These are phyloP conservation scores for Dorcus parallelipipedus DNA, from an alignment of 2,888 invertebrate genomes.

Conservation along the genomic window DNA sequence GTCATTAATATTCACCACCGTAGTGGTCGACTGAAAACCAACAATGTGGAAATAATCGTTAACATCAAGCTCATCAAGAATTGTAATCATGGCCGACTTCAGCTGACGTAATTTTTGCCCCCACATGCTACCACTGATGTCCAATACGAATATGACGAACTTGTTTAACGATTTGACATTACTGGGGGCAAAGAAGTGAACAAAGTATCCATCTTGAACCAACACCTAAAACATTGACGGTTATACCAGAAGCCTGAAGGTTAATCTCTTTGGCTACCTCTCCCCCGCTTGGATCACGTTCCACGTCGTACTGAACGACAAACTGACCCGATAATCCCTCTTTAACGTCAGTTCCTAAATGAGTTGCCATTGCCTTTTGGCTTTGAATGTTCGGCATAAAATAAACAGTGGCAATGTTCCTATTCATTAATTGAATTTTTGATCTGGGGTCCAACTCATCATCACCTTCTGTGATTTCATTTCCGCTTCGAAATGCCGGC, in stretches of 20 bases:
- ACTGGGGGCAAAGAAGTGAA: slow-evolving; percentile 70
- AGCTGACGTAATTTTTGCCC: slow-evolving; percentile 65
- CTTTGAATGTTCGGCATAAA: slow-evolving; percentile 59
- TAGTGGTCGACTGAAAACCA: slow-evolving; percentile 56
- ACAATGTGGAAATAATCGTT: slow-evolving; percentile 68
- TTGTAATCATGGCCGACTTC: slow-evolving; percentile 64
- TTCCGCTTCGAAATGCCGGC: slow-evolving; percentile 62
- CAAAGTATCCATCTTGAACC: slow-evolving; percentile 70
- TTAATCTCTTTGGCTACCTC: slow-evolving; percentile 44
- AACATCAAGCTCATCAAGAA: slow-evolving; percentile 59
- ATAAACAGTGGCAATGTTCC: slow-evolving; percentile 45
- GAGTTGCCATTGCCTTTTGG: slow-evolving; percentile 54
- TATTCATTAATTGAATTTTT: slow-evolving; percentile 31
- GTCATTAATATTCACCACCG: slow-evolving; percentile 51
- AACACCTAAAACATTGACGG: slow-evolving; percentile 47
- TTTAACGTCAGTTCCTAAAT: slow-evolving; percentile 39
- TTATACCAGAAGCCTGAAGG: neutral
- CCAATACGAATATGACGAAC: slow-evolving; percentile 70
- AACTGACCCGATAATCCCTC: slow-evolving; percentile 62
- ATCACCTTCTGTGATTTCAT: slow-evolving; percentile 58
- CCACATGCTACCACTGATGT: slow-evolving; percentile 73
- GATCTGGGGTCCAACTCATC: slow-evolving; percentile 48
- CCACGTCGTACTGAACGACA: slow-evolving; percentile 67
- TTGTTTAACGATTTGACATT: slow-evolving; percentile 59
- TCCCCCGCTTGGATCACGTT: slow-evolving; percentile 56